A percentile compares a stretch with the other conserved stretches of the same genome.
Evolutionary conservation across 2,888 invertebrate species (phyloP).

Genomic region (Metalampra italica): DNA sequence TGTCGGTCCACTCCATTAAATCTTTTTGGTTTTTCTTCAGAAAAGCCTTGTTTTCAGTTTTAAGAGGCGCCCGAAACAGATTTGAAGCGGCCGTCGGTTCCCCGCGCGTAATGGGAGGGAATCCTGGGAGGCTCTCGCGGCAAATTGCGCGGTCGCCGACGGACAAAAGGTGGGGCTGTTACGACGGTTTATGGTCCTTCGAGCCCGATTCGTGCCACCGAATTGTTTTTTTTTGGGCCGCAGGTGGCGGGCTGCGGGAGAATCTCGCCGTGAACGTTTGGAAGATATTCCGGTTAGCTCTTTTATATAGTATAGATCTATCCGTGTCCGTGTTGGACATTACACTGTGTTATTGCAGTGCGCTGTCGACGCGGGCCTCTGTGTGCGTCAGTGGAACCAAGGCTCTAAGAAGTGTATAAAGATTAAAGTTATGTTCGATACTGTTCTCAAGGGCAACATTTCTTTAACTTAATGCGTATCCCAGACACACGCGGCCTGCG

Average conservation of each 20-base stretch:
- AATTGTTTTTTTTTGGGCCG: slow-evolving; percentile 40
- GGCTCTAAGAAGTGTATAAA: too few relatives aligned
- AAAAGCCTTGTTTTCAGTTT: slow-evolving; percentile 33
- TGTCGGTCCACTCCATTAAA: slow-evolving; percentile 30
- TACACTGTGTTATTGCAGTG: neutral
- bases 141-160: slow-evolving; percentile 31
- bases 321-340: neutral
- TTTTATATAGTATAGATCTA: neutral
- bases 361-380: slow-evolving; percentile 3
- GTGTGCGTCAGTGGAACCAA: too few relatives aligned
- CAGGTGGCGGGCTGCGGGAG: slow-evolving; percentile 26
- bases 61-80: slow-evolving; percentile 26
- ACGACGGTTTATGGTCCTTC: slow-evolving; percentile 43
- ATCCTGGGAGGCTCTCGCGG: slow-evolving; percentile 23
- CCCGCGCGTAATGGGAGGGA: slow-evolving; percentile 31
- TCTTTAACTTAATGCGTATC: too few relatives aligned
- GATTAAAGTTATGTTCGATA: too few relatives aligned
- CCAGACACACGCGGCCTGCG: too few relatives aligned
- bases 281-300: neutral
- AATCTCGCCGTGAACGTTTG: neutral
- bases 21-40: slow-evolving; percentile 19
- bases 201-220: slow-evolving; percentile 36
- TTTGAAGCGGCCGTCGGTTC: slow-evolving; percentile 36
- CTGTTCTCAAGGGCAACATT: too few relatives aligned
- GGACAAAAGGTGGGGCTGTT: slow-evolving; percentile 32